Conservation (phyloP, 1,140 invertebrate genomes). For the Drosophila littoralis region DNA sequence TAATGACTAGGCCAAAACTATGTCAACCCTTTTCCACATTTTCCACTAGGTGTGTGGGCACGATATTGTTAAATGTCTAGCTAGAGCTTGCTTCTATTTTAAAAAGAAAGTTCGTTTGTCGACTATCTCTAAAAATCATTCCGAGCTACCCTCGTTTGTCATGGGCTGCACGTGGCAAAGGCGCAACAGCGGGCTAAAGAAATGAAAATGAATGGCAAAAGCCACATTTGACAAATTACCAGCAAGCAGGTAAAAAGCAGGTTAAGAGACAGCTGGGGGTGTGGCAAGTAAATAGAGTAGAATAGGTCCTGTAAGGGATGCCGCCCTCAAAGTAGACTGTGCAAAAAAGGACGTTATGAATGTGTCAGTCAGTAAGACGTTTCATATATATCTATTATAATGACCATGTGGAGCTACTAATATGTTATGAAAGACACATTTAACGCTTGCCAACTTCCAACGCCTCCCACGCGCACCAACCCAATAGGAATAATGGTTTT, state of each 20-base stretch:
- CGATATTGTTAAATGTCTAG: not conserved
- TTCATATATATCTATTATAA: constrained; percentile 30
- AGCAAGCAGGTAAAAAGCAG: constrained; percentile 64
- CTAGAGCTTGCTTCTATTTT: too few relatives aligned
- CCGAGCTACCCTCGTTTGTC: constrained; percentile 17
- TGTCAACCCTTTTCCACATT: too few relatives aligned
- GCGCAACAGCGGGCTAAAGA: constrained; percentile 56
- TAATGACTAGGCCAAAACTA: too few relatives aligned
- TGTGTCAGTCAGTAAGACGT: constrained; percentile 25
- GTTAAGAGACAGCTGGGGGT: constrained; percentile 15
- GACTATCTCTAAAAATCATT: not conserved
- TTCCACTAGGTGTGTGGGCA: too few relatives aligned
- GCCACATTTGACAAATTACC: constrained; percentile 77
- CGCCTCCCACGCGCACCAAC: constrained; percentile 14
- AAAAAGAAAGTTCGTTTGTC: not conserved
- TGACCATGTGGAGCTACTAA: constrained; percentile 59
- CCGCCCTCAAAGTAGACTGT: constrained; percentile 1
- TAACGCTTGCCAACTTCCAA: constrained; percentile 44
- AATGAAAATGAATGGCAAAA: constrained; percentile 55
- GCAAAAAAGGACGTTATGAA: not conserved
- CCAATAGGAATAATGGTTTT: constrained; percentile 21
- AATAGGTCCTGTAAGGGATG: not conserved
- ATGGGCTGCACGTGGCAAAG: constrained; percentile 21
- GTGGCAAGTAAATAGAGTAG: constrained; percentile 6
- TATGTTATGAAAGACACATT: constrained; percentile 62